Percentiles rank a stretch among this genome's conserved stretches.
Conservation (phyloP, 1,140 invertebrate species). For the Drosophila sulfurigaster region DNA sequence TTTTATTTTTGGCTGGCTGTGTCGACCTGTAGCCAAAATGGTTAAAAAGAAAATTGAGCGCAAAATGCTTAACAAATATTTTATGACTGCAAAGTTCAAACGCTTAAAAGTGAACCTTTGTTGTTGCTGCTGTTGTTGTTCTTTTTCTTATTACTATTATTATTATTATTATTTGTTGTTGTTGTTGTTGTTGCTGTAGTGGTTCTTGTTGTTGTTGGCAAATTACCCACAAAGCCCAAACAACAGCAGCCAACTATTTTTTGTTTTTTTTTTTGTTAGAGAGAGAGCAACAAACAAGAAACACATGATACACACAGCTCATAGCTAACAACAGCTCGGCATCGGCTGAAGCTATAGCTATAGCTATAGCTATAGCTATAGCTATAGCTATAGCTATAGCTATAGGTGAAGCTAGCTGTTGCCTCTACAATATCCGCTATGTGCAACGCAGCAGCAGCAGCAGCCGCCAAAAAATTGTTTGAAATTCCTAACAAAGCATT, state of each 20-base stretch:
- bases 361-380: not conserved
- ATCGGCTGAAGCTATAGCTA: not conserved
- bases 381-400: not conserved
- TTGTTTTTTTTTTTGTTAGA: not conserved
- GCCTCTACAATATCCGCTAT: conserved; percentile 1
- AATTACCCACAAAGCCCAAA: conserved; percentile 67
- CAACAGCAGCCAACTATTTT: conserved; percentile 53
- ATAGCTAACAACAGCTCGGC: not conserved
- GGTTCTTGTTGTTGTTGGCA: conserved; percentile 66
- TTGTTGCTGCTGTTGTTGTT: conserved; percentile 39
- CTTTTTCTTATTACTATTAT: conserved; percentile 40
- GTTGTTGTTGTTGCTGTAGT: conserved; percentile 33
- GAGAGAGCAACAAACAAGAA: conserved; percentile 37
- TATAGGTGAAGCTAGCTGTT: too few species aligned
- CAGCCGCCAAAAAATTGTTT: conserved; percentile 71
- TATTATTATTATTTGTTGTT: conserved; percentile 22
- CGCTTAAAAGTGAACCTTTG: conserved; percentile 75
- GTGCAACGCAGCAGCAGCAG: conserved; percentile 31
- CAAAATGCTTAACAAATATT: conserved; percentile 83
- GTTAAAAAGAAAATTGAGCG: conserved; percentile 76
- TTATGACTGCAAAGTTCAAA: conserved; percentile 79
- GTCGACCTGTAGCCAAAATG: conserved; percentile 76
- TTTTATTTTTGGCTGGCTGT: conserved; percentile 27
- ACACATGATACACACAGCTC: not conserved
- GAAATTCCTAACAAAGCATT: conserved; percentile 82